These are phyloP conservation scores for Scaptomyza reducta DNA, from an alignment of 2,888 invertebrate genomes.

Conservation along the genomic window DNA sequence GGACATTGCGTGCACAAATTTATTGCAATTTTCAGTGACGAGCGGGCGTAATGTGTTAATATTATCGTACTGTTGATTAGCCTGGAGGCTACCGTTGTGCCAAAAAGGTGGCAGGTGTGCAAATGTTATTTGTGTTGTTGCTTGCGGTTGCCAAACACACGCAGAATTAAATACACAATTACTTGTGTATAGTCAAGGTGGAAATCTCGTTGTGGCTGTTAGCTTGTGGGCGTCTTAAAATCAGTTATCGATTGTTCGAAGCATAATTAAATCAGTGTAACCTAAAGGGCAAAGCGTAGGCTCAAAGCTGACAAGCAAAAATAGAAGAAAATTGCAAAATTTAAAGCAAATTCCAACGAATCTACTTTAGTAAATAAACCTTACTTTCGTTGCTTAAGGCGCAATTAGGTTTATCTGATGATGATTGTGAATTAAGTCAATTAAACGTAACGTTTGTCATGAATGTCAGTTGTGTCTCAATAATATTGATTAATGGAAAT, in stretches of 20 bases:
- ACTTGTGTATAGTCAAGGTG: neutral
- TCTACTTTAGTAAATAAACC: too few relatives aligned
- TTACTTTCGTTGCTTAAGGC: too few relatives aligned
- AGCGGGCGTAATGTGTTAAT: conserved; percentile 31
- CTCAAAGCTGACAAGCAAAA: neutral
- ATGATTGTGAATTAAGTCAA: neutral
- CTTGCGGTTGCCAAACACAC: neutral
- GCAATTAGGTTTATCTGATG: neutral
- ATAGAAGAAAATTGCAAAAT: neutral
- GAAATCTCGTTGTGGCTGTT: neutral
- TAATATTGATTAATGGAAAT: neutral
- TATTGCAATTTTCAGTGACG: conserved; percentile 22
- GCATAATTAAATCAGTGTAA: neutral
- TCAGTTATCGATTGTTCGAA: neutral
- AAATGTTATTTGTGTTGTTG: conserved; percentile 1
- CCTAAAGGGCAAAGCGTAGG: neutral
- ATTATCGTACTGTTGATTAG: conserved; percentile 23
- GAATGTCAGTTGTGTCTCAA: neutral
- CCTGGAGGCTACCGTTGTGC: conserved; percentile 8
- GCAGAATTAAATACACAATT: neutral
- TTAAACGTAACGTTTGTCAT: neutral
- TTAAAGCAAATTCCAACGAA: too few relatives aligned
- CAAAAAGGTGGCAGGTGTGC: conserved; percentile 15
- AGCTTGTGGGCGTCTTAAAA: neutral
- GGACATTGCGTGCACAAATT: conserved; percentile 10